Evolutionary conservation across 1,140 invertebrate genomes (phyloP).

Genomic region (Lasioglossum albipes): DNA sequence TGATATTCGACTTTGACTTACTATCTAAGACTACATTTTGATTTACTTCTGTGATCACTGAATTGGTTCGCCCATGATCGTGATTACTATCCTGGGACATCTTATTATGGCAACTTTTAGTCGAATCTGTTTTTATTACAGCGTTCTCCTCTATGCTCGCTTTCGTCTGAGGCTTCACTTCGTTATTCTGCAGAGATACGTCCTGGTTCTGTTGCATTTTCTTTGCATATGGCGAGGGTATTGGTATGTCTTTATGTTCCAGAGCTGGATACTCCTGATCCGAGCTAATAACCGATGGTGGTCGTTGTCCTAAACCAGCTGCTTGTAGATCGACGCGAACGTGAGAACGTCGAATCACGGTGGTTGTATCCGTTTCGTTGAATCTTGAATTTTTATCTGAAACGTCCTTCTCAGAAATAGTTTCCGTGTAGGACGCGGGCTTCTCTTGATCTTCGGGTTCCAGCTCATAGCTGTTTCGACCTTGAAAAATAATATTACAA

Average conservation of each 20-base stretch:
- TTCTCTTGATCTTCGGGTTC: constrained; percentile 74
- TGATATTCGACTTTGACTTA: constrained; percentile 42
- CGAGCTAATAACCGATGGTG: constrained; percentile 79
- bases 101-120: constrained; percentile 45
- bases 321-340: constrained; percentile 82
- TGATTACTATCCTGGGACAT: constrained; percentile 41
- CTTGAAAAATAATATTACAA: constrained; percentile 59
- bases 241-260: constrained; percentile 72
- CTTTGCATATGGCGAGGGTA: constrained; percentile 68
- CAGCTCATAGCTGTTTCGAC: constrained; percentile 77
- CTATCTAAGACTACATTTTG: constrained; percentile 40
- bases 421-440: constrained; percentile 63
- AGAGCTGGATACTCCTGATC: constrained; percentile 73
- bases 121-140: constrained; percentile 25
- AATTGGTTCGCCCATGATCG: constrained; percentile 38
- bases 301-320: constrained; percentile 82
- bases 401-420: constrained; percentile 53
- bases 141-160: constrained; percentile 16
- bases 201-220: constrained; percentile 60
- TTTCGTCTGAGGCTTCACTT: constrained; percentile 48
- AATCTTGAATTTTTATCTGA: constrained; percentile 69
- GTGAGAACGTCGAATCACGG: constrained; percentile 75
- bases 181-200: constrained; percentile 37
- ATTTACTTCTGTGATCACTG: constrained; percentile 37
- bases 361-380: constrained; percentile 74